Percentiles rank a stretch among this genome's conserved stretches.
phyloP scores from a whole-genome alignment of 1,140 invertebrate species.

The Sipha flava region DNA sequence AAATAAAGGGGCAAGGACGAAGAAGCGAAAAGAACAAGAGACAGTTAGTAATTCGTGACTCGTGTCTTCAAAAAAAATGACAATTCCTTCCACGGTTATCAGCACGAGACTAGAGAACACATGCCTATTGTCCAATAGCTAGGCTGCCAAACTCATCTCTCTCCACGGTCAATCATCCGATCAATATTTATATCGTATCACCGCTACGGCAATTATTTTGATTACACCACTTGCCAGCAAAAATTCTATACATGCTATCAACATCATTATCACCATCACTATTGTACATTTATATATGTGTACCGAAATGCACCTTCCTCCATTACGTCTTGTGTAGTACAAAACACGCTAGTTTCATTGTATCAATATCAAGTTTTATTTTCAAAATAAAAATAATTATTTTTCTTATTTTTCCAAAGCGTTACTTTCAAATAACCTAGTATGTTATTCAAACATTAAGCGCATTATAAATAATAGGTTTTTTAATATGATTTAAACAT shows the following conservation, averaged over 20 bases:
- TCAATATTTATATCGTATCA: conserved; percentile 12
- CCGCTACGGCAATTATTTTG: conserved; percentile 23
- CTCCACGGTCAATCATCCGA: conserved; percentile 31
- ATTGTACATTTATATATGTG: neutral
- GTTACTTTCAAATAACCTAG: too few relatives aligned
- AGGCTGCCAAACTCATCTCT: conserved; percentile 9
- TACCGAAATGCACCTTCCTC: neutral
- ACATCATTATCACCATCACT: neutral
- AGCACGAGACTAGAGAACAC: conserved; percentile 21
- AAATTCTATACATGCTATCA: neutral
- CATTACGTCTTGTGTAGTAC: neutral
- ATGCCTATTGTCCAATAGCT: neutral
- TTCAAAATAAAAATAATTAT: neutral
- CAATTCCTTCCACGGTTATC: conserved; percentile 24
- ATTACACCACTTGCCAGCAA: neutral
- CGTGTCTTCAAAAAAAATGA: conserved; percentile 26
- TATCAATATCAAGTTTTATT: neutral
- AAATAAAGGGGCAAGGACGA: neutral
- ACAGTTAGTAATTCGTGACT: conserved; percentile 19
- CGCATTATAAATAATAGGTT: too few relatives aligned
- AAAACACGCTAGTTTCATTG: neutral
- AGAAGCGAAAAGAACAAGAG: neutral
- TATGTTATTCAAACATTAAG: too few relatives aligned
- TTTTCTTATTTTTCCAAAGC: too few relatives aligned
- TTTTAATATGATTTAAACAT: too few relatives aligned